phyloP scores from a whole-genome alignment of 2,888 invertebrate species.

The Physocephala rufipes region DNA sequence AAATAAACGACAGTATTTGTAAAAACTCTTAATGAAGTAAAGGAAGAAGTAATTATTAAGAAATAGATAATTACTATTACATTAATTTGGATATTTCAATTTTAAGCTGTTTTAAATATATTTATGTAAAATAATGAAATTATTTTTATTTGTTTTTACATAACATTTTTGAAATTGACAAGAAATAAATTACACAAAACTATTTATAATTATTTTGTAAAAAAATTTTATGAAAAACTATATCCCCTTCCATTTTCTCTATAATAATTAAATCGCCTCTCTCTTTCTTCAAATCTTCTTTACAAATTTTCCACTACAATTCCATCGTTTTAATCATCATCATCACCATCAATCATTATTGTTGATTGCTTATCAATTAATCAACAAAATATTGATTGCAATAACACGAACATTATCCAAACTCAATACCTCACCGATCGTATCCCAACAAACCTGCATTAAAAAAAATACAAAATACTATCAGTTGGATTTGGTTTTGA shows the following conservation, averaged over 20 bases:
- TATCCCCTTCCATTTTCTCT: slow-evolving; percentile 28
- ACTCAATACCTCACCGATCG: not conserved
- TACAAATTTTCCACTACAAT: slow-evolving; percentile 17
- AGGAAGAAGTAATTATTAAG: slow-evolving; percentile 14
- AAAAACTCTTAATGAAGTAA: slow-evolving; percentile 64
- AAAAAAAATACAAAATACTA: slow-evolving; percentile 46
- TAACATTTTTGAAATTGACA: too few species aligned
- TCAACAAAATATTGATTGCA: slow-evolving; percentile 41
- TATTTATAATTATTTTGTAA: slow-evolving; percentile 42
- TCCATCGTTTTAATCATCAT: too few species aligned
- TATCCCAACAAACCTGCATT: slow-evolving; percentile 28
- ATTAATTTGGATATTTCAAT: not conserved
- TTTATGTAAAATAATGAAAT: slow-evolving; percentile 34
- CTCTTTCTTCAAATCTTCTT: slow-evolving; percentile 21
- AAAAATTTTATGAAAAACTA: slow-evolving; percentile 51
- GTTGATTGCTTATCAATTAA: slow-evolving; percentile 40
- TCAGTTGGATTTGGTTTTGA: slow-evolving; percentile 95
- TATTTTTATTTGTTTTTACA: slow-evolving; percentile 15
- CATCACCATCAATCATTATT: not conserved
- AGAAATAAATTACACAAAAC: too few species aligned
- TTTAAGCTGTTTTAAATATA: too few species aligned
- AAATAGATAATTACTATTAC: not conserved
- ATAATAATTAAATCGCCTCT: slow-evolving; percentile 13
- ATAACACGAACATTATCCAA: slow-evolving; percentile 45
- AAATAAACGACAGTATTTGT: slow-evolving; percentile 55